Evolutionary conservation across 2,888 invertebrate species (phyloP).

Genomic region (Labia minor): DNA sequence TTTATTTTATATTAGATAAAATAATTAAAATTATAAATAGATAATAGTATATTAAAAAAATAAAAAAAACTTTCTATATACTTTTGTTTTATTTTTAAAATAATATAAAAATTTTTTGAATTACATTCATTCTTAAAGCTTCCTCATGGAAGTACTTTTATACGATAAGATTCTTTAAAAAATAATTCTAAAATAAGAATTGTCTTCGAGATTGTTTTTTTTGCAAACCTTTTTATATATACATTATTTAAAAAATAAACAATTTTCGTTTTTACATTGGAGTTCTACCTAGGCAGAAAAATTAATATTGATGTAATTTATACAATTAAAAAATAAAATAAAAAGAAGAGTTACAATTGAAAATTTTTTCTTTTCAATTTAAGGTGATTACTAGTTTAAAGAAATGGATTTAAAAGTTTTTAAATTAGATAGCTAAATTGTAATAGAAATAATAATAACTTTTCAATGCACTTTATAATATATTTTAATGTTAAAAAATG

Average conservation of each 20-base stretch:
- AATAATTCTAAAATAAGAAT: not conserved
- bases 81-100: not conserved
- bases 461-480: not conserved
- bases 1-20: no score
- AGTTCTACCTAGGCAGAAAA: not conserved
- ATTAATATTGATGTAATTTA: not conserved
- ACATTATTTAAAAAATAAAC: not conserved
- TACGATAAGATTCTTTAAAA: not conserved
- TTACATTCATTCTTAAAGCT: no score
- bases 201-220: not conserved
- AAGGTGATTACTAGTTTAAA: not conserved
- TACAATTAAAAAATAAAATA: not conserved
- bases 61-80: not conserved
- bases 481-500: not conserved
- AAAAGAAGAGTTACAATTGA: not conserved
- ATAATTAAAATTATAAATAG: no score
- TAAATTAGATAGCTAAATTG: not conserved
- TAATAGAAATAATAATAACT: not conserved
- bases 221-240: not conserved
- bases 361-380: not conserved
- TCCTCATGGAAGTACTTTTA: no score
- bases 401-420: not conserved
- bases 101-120: not conserved
- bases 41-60: no score
- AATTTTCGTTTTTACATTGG: not conserved